phyloP scores from a whole-genome alignment of 1,140 invertebrate species.

The Coelopa frigida region DNA sequence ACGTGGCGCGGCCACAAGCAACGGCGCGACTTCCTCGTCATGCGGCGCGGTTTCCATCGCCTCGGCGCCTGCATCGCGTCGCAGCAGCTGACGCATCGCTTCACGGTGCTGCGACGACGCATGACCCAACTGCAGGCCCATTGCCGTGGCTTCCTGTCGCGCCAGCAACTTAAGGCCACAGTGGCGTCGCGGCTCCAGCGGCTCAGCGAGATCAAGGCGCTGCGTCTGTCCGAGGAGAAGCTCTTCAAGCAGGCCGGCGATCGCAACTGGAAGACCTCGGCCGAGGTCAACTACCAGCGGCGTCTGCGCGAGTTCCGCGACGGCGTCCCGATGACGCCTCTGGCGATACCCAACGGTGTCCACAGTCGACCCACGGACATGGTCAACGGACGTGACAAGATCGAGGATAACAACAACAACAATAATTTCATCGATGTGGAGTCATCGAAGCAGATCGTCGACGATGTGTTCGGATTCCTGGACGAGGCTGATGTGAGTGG shows the following conservation, averaged over 20 bases:
- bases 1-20: conserved; percentile 69
- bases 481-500: conserved; percentile 45
- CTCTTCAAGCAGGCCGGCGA: conserved; percentile 56
- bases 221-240: conserved; percentile 54
- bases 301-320: conserved; percentile 49
- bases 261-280: conserved; percentile 59
- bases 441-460: conserved; percentile 48
- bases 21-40: conserved; percentile 59
- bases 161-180: conserved; percentile 42
- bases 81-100: conserved; percentile 64
- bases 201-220: conserved; percentile 49
- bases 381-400: not conserved
- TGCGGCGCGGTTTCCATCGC: conserved; percentile 70
- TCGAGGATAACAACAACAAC: not conserved
- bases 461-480: conserved; percentile 51
- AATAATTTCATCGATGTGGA: conserved; percentile 40
- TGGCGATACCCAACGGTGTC: not conserved
- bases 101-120: conserved; percentile 61
- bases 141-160: conserved; percentile 65
- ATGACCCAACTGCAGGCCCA: conserved; percentile 64
- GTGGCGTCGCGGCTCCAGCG: conserved; percentile 24
- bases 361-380: not conserved
- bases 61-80: conserved; percentile 81
- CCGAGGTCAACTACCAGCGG: conserved; percentile 62
- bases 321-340: too few species aligned